Conservation (phyloP, 2,888 invertebrate species). For the Graphium colonna region DNA sequence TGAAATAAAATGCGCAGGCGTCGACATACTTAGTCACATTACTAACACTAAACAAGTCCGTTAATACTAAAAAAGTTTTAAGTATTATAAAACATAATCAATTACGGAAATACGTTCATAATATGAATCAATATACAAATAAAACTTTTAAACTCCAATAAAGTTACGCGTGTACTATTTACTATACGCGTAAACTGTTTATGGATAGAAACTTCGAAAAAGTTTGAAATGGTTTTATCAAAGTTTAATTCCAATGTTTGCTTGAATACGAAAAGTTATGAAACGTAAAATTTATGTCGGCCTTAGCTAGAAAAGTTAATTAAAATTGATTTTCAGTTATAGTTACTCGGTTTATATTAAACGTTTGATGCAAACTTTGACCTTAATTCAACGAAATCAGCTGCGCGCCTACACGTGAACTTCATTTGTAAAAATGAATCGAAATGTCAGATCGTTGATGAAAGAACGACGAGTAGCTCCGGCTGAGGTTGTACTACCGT, state of each 20-base stretch:
- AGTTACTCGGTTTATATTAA: slow-evolving; percentile 3
- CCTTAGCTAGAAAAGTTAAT: background rate
- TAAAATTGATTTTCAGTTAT: slow-evolving; percentile 1
- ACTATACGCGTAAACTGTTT: background rate
- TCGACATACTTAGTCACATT: background rate
- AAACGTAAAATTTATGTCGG: background rate
- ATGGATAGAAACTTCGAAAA: background rate
- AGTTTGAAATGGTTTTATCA: background rate
- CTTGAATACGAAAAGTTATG: background rate
- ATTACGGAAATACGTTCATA: no score
- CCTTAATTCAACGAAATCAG: slow-evolving; percentile 12
- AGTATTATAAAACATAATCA: no score
- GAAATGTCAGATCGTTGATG: slow-evolving; percentile 11
- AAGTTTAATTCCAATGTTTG: background rate
- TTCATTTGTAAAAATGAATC: slow-evolving; percentile 6
- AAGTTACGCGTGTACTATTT: background rate
- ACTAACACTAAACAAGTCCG: no score
- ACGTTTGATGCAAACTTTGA: background rate
- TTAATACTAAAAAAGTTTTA: no score
- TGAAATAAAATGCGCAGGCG: background rate
- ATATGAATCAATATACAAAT: no score
- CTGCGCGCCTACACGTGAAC: slow-evolving; percentile 11
- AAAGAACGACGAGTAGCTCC: slow-evolving; percentile 15
- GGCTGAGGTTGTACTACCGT: slow-evolving; percentile 19
- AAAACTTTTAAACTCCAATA: background rate